A percentile compares a stretch with the other conserved stretches of the same genome.
phyloP scores from a whole-genome alignment of 2,797 vertebrate species.

The Sylvia borin region DNA sequence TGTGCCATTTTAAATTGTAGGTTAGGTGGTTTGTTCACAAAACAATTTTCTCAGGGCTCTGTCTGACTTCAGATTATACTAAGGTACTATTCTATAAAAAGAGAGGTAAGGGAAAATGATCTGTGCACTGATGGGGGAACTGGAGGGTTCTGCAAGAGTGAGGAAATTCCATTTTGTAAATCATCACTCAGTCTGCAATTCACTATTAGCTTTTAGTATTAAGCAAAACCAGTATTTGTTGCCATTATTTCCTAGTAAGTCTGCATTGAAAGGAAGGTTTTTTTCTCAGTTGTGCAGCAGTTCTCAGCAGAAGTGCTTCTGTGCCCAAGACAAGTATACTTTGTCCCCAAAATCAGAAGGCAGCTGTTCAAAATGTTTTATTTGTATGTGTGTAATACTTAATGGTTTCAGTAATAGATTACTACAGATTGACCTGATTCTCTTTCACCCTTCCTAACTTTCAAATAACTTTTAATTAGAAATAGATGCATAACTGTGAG shows the following conservation, averaged over 20 bases:
- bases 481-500: background rate
- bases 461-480: background rate
- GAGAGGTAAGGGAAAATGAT: background rate
- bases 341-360: background rate
- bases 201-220: background rate
- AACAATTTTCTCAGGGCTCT: slow-evolving; percentile 17
- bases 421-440: background rate
- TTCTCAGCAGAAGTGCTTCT: background rate
- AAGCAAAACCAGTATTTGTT: background rate
- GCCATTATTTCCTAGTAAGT: background rate
- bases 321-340: background rate
- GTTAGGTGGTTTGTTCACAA: slow-evolving; percentile 25
- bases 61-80: slow-evolving; percentile 1
- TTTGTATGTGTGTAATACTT: background rate
- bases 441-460: background rate
- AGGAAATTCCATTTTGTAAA: background rate
- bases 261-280: background rate
- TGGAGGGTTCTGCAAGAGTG: background rate
- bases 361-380: background rate
- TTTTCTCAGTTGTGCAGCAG: background rate
- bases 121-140: background rate
- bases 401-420: background rate
- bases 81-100: background rate
- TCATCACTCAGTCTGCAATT: background rate
- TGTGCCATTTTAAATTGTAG: background rate